Base-by-base conservation (phyloP, 2,113 vertebrate genomes). In the Catharus bicknelli region DNA sequence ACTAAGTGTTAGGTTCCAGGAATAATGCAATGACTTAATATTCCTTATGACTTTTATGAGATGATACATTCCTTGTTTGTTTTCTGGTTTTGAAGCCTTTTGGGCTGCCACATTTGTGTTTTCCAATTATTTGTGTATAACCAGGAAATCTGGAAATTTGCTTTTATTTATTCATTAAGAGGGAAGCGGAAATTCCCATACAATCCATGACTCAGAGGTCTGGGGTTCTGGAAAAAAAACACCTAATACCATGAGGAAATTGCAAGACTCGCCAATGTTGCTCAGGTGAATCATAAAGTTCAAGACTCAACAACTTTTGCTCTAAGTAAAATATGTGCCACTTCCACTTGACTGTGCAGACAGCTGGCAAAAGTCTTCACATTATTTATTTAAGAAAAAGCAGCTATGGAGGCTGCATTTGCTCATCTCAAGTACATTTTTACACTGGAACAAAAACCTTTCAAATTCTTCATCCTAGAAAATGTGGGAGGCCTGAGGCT, bases 331-430 rank as follows among this genome's bases (percentile, higher is more conserved):
- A 85, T 72, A 36, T 19, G 19, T 54, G 11, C 69, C 22, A 68
- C 20, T 93, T 96, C 26, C 27, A 64, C 58, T 45, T 86, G 26
- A 54, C 38, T 32, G 10, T 87, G 84, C 66, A 85, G 77, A 82
- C 55, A 90, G 26, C 62, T 94, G 70, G 59, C 55, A 90, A 45
- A 82, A 85, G 40, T 76, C 27, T 79, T 91, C 51, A 53, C 11
- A 40, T 92, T 59, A 79, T 90, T 95, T 94, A 67, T 90, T 86
- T 55, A 92, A 57, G 80, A 75, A 86, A 93, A 87, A 77, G 16
- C 50, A 79, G 14, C 34, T 82, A 74, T 2, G 16, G 22, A 77
- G 13, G 4, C 14, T 79, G 16, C 16, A 73, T 29, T 84, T 76
- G 5, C 67, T 93, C 29, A 27, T 48, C 26, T 82, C 81, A 73